Evolutionary conservation across 2,113 vertebrate genomes (phyloP).

Genomic region (Pycnonotus jocosus): DNA sequence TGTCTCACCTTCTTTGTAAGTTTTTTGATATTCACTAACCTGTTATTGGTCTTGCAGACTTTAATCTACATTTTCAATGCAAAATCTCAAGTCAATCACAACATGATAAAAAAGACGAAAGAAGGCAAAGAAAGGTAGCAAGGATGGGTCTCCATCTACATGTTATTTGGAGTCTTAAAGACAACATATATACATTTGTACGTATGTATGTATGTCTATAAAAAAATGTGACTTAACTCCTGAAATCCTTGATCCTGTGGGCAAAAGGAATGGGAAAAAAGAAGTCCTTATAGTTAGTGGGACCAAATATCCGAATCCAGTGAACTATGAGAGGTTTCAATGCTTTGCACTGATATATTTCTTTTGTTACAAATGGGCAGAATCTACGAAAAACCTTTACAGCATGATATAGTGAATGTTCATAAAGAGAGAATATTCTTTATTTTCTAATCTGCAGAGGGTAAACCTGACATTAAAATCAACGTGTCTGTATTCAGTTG

Average conservation of each 20-base stretch:
- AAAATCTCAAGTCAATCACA: neutral
- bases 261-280: neutral
- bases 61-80: neutral
- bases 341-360: neutral
- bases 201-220: neutral
- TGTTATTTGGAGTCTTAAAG: neutral
- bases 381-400: neutral
- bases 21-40: neutral
- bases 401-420: neutral
- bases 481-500: neutral
- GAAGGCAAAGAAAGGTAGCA: neutral
- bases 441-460: neutral
- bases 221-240: neutral
- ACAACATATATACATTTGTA: neutral
- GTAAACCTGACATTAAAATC: neutral
- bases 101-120: neutral
- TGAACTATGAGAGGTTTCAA: neutral
- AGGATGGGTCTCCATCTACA: neutral
- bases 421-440: neutral
- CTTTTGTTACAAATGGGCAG: neutral
- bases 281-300: neutral
- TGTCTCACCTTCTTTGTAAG: neutral
- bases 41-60: neutral
- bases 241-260: neutral
- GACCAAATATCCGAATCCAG: neutral